Percentiles rank a stretch among this genome's conserved stretches.
Evolutionary conservation across 1,140 invertebrate species (phyloP).

Genomic region (Drosophila azteca): DNA sequence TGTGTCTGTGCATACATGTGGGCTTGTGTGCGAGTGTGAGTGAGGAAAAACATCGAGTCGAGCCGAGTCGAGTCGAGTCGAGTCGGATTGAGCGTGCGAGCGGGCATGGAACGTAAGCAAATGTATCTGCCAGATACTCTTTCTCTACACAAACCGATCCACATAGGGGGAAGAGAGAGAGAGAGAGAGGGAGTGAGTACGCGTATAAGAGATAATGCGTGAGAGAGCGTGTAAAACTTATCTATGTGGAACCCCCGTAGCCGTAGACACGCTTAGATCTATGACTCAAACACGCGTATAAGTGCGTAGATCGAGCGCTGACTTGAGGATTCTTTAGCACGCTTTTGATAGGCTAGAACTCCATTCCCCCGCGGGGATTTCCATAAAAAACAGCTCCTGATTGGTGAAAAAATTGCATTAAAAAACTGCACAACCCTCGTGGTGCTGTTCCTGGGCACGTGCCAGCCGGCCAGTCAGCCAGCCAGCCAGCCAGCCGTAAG

Average conservation of each 20-base stretch:
- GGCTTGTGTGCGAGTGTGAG: conserved; percentile 34
- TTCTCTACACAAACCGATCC: conserved; percentile 49
- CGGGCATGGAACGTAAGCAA: conserved; percentile 13
- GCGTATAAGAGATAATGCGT: not conserved
- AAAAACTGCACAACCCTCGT: conserved; percentile 62
- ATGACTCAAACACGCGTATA: conserved; percentile 2
- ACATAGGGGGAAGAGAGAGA: conserved; percentile 8
- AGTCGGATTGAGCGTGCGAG: not conserved
- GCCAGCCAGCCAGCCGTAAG: conserved; percentile 23
- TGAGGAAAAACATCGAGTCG: conserved; percentile 61
- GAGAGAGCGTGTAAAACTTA: conserved; percentile 24
- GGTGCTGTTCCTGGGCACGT: conserved; percentile 15
- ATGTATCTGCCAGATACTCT: conserved; percentile 71
- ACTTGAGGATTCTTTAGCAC: no score
- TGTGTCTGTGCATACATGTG: conserved; percentile 15
- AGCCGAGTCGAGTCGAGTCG: conserved; percentile 14
- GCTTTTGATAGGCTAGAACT: conserved; percentile 51
- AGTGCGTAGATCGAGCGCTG: no score
- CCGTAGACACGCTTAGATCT: not conserved
- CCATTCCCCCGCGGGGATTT: not conserved
- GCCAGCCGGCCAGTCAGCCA: conserved; percentile 33
- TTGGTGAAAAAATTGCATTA: conserved; percentile 67
- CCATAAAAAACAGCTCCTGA: conserved; percentile 55
- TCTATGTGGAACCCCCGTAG: conserved; percentile 27
- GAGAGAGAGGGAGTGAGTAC: not conserved